Evolutionary conservation across 1,140 invertebrate species (phyloP).

Genomic region (Homarus americanus): DNA sequence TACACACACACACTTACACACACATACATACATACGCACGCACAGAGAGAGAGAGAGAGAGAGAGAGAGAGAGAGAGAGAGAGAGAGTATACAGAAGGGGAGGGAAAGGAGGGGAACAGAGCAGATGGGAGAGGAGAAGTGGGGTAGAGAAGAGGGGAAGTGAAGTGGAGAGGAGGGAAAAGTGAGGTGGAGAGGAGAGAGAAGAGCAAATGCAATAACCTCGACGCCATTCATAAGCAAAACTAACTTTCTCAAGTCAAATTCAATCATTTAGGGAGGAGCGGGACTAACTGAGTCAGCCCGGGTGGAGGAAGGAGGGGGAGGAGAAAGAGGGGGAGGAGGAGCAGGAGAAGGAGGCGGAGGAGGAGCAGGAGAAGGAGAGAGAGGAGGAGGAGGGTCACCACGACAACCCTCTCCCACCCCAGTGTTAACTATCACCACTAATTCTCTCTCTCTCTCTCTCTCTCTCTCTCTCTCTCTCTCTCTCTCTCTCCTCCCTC

Average conservation of each 20-base stretch:
- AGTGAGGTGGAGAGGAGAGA: not conserved
- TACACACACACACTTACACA: too few species aligned
- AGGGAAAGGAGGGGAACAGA: too few species aligned
- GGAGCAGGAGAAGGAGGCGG: not conserved
- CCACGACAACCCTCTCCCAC: not conserved
- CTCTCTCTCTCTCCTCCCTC: not conserved
- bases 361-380: not conserved
- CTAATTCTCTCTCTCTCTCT: not conserved
- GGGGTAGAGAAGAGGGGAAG: conserved; percentile 6
- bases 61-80: too few species aligned
- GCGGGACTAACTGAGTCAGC: not conserved
- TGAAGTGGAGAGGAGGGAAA: not conserved
- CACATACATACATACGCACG: too few species aligned
- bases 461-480: not conserved
- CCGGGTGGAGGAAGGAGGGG: not conserved
- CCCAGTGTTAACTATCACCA: not conserved
- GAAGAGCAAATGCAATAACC: conserved; percentile 12
- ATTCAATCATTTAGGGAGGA: not conserved
- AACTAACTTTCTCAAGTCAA: not conserved
- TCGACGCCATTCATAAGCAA: conserved; percentile 17
- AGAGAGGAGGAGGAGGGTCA: not conserved
- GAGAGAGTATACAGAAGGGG: too few species aligned
- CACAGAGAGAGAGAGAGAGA: too few species aligned
- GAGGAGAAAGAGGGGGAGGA: not conserved
- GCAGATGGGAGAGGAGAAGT: conserved; percentile 1